These are phyloP conservation scores for Harmothoe impar DNA, from an alignment of 2,888 invertebrate species.

Conservation along the genomic window DNA sequence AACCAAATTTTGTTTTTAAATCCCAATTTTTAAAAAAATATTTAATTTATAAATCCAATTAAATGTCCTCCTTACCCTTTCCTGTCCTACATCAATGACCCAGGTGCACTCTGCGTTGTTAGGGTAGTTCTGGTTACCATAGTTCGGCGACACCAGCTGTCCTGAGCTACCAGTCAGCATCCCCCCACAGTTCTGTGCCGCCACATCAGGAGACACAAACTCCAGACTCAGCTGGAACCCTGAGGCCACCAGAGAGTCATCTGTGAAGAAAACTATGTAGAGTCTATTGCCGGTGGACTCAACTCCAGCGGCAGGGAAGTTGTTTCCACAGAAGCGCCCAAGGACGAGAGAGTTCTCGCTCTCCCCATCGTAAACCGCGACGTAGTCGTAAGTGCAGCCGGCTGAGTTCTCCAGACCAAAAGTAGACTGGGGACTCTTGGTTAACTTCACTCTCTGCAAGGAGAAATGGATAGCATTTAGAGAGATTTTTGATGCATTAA, in stretches of 20 bases:
- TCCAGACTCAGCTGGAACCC: not conserved
- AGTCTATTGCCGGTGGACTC: not conserved
- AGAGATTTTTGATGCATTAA: not conserved
- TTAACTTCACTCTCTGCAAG: not conserved
- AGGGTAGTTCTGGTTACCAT: not conserved
- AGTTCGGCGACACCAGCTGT: not conserved
- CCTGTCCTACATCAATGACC: slow-evolving; percentile 15
- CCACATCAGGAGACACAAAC: not conserved
- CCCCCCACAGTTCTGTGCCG: not conserved
- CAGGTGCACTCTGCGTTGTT: slow-evolving; percentile 29
- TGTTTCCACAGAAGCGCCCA: slow-evolving; percentile 3
- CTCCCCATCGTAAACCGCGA: slow-evolving; percentile 36
- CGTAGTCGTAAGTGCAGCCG: slow-evolving; percentile 37
- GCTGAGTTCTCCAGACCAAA: not conserved
- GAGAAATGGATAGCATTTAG: not conserved
- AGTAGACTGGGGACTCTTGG: not conserved
- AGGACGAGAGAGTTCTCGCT: not conserved
- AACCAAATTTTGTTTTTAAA: no score
- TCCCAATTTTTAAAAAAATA: no score
- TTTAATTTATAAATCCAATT: no score
- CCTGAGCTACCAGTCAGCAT: not conserved
- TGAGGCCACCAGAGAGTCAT: not conserved
- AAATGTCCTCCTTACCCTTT: not conserved
- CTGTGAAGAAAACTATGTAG: not conserved
- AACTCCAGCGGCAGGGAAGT: slow-evolving; percentile 2